A percentile compares a stretch with the other conserved stretches of the same genome.
phyloP scores from a whole-genome alignment of 1,140 invertebrate genomes.

The Macrobrachium rosenbergii region DNA sequence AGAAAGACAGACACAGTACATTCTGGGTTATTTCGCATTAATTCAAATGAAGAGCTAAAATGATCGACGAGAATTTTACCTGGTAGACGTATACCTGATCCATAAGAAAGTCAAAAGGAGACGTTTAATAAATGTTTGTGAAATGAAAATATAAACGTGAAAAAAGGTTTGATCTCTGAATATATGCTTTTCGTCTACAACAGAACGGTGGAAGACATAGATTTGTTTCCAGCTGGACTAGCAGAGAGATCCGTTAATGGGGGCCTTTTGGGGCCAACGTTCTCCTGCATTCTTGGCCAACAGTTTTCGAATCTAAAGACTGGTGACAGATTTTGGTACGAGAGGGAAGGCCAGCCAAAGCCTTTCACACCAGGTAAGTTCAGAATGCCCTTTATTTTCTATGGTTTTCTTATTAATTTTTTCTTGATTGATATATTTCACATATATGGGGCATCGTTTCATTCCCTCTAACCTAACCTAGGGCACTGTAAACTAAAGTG shows the following conservation, averaged over 20 bases:
- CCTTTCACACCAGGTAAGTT: slow-evolving; percentile 32
- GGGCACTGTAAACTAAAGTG: no score
- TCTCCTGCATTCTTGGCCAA: slow-evolving; percentile 86
- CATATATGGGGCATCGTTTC: no score
- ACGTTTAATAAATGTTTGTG: no score
- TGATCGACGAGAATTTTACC: no score
- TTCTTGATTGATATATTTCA: not conserved
- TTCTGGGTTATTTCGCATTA: no score
- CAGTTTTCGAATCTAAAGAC: slow-evolving; percentile 86
- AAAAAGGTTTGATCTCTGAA: slow-evolving; percentile 20
- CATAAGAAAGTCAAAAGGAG: no score
- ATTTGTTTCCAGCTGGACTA: slow-evolving; percentile 85
- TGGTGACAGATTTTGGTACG: slow-evolving; percentile 91
- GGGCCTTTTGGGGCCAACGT: slow-evolving; percentile 85
- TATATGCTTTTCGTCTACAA: slow-evolving; percentile 71
- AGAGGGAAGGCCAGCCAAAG: slow-evolving; percentile 73
- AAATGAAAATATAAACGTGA: no score
- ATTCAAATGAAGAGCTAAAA: no score
- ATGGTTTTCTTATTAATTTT: not conserved
- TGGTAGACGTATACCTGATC: no score
- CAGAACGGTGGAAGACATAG: slow-evolving; percentile 81
- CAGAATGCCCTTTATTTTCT: not conserved
- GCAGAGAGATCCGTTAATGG: slow-evolving; percentile 78
- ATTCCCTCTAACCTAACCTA: no score
- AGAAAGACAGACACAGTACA: no score